phyloP scores from a whole-genome alignment of 2,797 vertebrate genomes.

The Sciurus carolinensis region DNA sequence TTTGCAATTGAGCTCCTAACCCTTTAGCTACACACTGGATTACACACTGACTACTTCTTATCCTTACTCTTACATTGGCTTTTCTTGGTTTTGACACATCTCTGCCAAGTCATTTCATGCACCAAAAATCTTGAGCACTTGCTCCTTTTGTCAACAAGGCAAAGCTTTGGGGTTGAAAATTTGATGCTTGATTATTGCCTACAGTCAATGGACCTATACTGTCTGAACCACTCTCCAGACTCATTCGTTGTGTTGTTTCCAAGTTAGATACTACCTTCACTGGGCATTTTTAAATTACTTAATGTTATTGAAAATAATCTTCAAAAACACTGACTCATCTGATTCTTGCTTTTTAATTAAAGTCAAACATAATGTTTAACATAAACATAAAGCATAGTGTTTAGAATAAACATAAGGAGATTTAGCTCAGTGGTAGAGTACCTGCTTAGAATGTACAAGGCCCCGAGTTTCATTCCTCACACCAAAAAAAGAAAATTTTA shows the following conservation, averaged over 20 bases:
- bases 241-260: neutral
- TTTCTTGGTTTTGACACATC: conserved; percentile 14
- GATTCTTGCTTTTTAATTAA: conserved; percentile 42
- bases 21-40: neutral
- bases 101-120: neutral
- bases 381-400: too few species aligned
- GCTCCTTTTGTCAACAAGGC: neutral
- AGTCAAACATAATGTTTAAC: neutral
- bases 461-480: neutral
- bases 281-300: neutral
- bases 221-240: neutral
- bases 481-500: neutral
- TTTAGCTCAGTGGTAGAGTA: neutral
- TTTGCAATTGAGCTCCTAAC: conserved; percentile 45
- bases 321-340: neutral
- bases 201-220: neutral
- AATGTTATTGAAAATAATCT: conserved; percentile 25
- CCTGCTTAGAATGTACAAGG: too few species aligned
- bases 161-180: neutral
- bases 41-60: neutral
- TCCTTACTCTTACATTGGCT: neutral
- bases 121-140: neutral
- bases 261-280: conserved; percentile 17
- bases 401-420: neutral
- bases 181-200: neutral